Base-by-base conservation (phyloP, 2,888 invertebrate genomes). In the Mesochorus sp. region DNA sequence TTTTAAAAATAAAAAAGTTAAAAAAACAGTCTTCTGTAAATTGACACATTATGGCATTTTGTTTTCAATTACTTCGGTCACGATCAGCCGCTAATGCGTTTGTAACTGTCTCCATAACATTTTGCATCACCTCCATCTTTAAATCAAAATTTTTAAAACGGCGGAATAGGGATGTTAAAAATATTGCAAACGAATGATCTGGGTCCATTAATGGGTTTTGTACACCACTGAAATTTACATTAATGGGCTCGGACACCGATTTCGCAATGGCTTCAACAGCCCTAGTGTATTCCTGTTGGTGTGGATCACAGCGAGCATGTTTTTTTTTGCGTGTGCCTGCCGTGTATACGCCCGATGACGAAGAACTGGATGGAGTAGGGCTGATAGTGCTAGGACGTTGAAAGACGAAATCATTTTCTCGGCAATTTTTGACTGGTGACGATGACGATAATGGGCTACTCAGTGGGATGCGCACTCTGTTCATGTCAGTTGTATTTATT, bases 321-420 rank as follows among this genome's bases (percentile, higher is more conserved):
- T 44, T 61, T 61, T 61, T 61, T 44, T 61, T 61, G 14, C 28
- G 44, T 31, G 53, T 31, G 31, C 31, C 19, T 44, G 61, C 26
- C 14, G 61, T 61, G 61, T 21, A 61, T 61, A 61, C 24, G 17
- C 44, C 44, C 21, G 61, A 61, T 61, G 61, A 39, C 17, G 61
- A 61, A 28, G 61, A 61, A 44, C 26, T 61, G 17, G 44, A 31
- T 61, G 44, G 28, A 19, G 17, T 24, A 59, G 59, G 59, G 12
- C 59, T 59, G 39, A 59, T 39, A 19, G 34, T 31, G 39, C 59
- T 39, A 39, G 59, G 39, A 59, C 39, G 59, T 39, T 37, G 24
- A 59, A 59, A 59, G 24, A 24, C 59, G 39, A 59, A 59, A 24
- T 31, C 34, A 31, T 59, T 31, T 39, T 39, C 24, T 24, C 39